Evolutionary conservation across 1,140 invertebrate species (phyloP).

Genomic region (Aphidius gifuensis): DNA sequence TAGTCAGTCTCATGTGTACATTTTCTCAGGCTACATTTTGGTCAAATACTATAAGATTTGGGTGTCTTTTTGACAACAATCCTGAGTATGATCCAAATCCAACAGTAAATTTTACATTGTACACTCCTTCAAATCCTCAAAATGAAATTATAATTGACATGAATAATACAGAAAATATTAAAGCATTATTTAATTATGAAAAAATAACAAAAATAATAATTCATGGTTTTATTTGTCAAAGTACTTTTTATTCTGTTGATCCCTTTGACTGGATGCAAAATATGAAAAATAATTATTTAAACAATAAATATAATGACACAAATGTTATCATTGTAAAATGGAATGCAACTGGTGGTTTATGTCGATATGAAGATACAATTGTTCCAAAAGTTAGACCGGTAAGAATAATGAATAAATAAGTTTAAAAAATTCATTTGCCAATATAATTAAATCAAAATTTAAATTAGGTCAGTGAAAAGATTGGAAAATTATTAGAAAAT

Average conservation of each 20-base stretch:
- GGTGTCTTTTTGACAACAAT: too few relatives aligned
- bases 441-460: too few relatives aligned
- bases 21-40: too few relatives aligned
- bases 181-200: slow-evolving; percentile 36
- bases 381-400: slow-evolving; percentile 39
- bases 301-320: slow-evolving; percentile 46
- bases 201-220: slow-evolving; percentile 52
- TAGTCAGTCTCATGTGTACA: too few relatives aligned
- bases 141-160: too few relatives aligned
- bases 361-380: slow-evolving; percentile 51
- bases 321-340: slow-evolving; percentile 68
- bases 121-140: too few relatives aligned
- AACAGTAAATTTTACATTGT: too few relatives aligned
- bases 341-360: slow-evolving; percentile 55
- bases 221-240: slow-evolving; percentile 57
- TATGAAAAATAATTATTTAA: slow-evolving; percentile 57
- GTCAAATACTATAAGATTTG: too few relatives aligned
- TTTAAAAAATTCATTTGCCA: too few relatives aligned
- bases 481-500: slow-evolving; percentile 37
- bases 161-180: too few relatives aligned
- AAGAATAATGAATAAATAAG: too few relatives aligned
- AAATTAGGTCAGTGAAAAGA: slow-evolving; percentile 33
- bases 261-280: slow-evolving; percentile 43
- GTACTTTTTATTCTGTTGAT: slow-evolving; percentile 5
- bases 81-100: too few relatives aligned